Percentiles rank a stretch among this genome's conserved stretches.
These are phyloP conservation scores for Rallus crepitans DNA, from an alignment of 2,797 vertebrate species.

Conservation along the genomic window DNA sequence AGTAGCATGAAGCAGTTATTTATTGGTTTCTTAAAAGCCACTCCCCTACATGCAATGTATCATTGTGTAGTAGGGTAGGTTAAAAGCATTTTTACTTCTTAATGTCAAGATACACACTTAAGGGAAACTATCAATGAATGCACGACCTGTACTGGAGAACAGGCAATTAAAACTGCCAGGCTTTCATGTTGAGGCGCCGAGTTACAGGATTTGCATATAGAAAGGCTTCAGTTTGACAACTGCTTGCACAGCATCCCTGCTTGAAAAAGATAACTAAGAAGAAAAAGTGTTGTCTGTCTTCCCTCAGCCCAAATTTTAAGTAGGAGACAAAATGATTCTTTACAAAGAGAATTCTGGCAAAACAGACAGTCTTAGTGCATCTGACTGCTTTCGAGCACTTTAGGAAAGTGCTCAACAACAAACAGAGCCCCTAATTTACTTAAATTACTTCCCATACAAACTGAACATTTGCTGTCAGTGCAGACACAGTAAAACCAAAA, in stretches of 20 bases:
- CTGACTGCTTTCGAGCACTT: neutral
- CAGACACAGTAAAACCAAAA: neutral
- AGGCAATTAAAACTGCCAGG: neutral
- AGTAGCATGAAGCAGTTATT: neutral
- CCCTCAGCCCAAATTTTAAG: neutral
- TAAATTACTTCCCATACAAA: neutral
- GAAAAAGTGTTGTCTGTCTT: neutral
- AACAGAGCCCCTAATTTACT: neutral
- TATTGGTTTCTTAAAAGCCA: neutral
- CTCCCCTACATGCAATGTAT: neutral
- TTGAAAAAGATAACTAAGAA: slow-evolving; percentile 45
- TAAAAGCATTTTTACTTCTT: neutral
- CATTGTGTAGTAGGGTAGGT: neutral
- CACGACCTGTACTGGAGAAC: neutral
- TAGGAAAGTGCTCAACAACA: neutral
- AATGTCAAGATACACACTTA: neutral
- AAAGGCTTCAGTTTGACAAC: neutral
- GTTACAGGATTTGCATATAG: slow-evolving; percentile 6
- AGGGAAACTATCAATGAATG: neutral
- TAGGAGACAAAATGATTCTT: neutral
- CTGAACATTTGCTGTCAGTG: neutral
- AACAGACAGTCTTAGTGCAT: neutral
- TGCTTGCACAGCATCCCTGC: neutral
- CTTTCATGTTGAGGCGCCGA: neutral
- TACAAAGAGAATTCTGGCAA: neutral